These are phyloP conservation scores for Drosophila birchii DNA, from an alignment of 2,888 invertebrate species.

Conservation along the genomic window DNA sequence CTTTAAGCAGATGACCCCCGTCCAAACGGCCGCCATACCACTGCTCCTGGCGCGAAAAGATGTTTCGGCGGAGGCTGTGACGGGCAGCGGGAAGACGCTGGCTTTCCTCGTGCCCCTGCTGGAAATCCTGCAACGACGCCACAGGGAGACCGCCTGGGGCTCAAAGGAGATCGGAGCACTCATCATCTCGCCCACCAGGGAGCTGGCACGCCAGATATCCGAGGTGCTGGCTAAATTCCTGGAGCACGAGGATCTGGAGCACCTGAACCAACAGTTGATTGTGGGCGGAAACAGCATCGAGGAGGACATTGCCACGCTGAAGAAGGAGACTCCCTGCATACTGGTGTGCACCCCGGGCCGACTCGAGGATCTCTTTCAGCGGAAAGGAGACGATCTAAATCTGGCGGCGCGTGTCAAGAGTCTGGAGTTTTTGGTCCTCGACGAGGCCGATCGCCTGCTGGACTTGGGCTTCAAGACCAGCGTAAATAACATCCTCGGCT, in stretches of 20 bases:
- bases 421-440: conserved; percentile 95
- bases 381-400: conserved; percentile 89
- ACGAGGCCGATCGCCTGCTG: conserved; percentile 97
- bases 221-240: conserved; percentile 87
- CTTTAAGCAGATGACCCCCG: conserved; percentile 87
- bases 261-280: conserved; percentile 87
- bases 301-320: conserved; percentile 89
- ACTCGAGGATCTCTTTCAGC: conserved; percentile 92
- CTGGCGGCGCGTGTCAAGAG: conserved; percentile 90
- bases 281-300: conserved; percentile 94
- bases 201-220: conserved; percentile 95
- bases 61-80: conserved; percentile 99
- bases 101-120: conserved; percentile 97
- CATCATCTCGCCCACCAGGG: conserved; percentile 97
- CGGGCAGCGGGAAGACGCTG: conserved; percentile 99
- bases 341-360: conserved; percentile 98
- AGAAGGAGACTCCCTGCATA: conserved; percentile 91
- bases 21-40: conserved; percentile 95
- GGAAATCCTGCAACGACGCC: conserved; percentile 90
- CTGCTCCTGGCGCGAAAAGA: conserved; percentile 95
- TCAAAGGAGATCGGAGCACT: conserved; percentile 93
- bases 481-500: conserved; percentile 91
- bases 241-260: conserved; percentile 85
- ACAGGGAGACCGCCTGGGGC: conserved; percentile 87
- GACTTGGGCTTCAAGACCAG: conserved; percentile 96